Evolutionary conservation across 92 coral and sea anemone genomes (phyloP).

Genomic region (Chrysogorgia sp.): DNA sequence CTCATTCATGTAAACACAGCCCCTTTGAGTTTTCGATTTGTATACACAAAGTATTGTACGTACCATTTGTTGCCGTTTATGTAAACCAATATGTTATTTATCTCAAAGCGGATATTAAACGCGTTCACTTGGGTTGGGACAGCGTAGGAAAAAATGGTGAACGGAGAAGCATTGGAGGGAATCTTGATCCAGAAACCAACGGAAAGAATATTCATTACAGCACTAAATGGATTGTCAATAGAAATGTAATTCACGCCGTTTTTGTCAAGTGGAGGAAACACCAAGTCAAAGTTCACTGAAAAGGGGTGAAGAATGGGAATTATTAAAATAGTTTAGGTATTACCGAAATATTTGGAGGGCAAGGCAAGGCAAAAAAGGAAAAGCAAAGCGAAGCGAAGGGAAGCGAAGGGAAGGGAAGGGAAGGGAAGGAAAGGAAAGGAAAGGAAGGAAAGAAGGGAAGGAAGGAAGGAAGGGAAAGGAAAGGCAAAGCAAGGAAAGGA

Average conservation of each 20-base stretch:
- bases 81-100: not conserved
- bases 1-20: not conserved
- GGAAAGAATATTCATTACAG: not conserved
- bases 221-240: not conserved
- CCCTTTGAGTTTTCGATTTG: not conserved
- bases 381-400: too few species aligned
- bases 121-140: slow-evolving; percentile 9
- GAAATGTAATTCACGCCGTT: not conserved
- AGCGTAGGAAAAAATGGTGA: slow-evolving; percentile 11
- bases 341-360: too few species aligned
- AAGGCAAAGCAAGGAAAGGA: not conserved
- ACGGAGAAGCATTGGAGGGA: not conserved
- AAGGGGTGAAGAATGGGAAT: not conserved
- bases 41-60: not conserved
- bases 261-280: not conserved
- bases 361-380: not conserved
- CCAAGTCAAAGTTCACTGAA: not conserved
- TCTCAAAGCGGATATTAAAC: slow-evolving; percentile 12
- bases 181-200: slow-evolving; percentile 16
- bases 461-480: not conserved
- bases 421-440: not conserved
- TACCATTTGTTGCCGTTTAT: not conserved
- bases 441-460: not conserved
- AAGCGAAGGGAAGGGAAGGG: not conserved
- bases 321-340: too few species aligned